A percentile compares a stretch with the other conserved stretches of the same genome.
phyloP scores from a whole-genome alignment of 2,888 invertebrate species.

The Ochlodes sylvanus region DNA sequence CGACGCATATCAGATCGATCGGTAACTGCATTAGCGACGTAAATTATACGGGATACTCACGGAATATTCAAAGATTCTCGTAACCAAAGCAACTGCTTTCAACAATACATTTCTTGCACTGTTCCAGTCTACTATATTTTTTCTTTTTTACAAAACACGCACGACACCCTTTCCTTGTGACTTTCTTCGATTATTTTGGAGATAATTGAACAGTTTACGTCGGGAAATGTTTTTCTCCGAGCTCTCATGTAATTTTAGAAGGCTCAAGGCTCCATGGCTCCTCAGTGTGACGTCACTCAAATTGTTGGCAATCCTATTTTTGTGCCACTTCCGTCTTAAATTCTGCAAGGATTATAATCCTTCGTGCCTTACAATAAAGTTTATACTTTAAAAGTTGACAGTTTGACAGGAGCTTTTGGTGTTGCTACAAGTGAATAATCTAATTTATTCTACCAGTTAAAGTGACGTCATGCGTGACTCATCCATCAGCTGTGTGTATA shows the following conservation, averaged over 20 bases:
- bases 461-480: constrained; percentile 49
- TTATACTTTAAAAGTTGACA: constrained; percentile 60
- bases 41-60: constrained; percentile 73
- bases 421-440: constrained; percentile 55
- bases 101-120: constrained; percentile 52
- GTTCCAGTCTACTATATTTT: constrained; percentile 41
- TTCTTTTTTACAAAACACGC: constrained; percentile 32
- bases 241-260: constrained; percentile 82
- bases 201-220: constrained; percentile 64
- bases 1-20: constrained; percentile 62
- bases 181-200: constrained; percentile 51
- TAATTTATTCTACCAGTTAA: constrained; percentile 36
- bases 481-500: constrained; percentile 41
- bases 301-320: constrained; percentile 85
- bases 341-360: constrained; percentile 59
- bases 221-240: constrained; percentile 69
- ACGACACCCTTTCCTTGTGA: constrained; percentile 62
- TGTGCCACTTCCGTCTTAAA: constrained; percentile 74
- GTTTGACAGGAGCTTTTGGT: constrained; percentile 52
- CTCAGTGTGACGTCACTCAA: constrained; percentile 79
- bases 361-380: constrained; percentile 58
- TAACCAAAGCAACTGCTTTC: constrained; percentile 65
- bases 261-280: constrained; percentile 69
- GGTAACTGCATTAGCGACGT: constrained; percentile 55
- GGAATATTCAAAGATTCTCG: constrained; percentile 63